Evolutionary conservation across 2,888 invertebrate genomes (phyloP), one percentile per base, ranked within the genome.

Genomic region (Oscheius sp.): DNA sequence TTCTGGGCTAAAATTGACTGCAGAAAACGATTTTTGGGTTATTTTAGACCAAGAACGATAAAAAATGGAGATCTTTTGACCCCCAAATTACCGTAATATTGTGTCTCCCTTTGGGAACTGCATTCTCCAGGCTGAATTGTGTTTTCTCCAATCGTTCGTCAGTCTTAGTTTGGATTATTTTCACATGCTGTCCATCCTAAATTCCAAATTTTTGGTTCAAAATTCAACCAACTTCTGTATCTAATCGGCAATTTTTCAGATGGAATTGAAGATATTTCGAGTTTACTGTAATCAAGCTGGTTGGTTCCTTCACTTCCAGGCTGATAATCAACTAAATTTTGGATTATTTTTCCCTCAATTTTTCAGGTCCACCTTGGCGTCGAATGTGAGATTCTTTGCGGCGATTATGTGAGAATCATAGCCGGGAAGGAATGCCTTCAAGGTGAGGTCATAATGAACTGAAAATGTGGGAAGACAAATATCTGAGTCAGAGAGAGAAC

Each of bases 371-470:
- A 55, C 55, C 37, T 42, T 61, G 15, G 45, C 85, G 37, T 83
- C 82, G 50, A 83, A 83, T 4, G 83, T 85, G 20, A 85, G 65
- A 65, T 82, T 82, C 34, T 77, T 77, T 8, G 72, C 69, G 2
- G 31, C 53, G n/a, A 68, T 71, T 8, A 72, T 48, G 45, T 68
- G 55, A 12, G 74, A 71, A 2, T 72, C 82, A 64, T 81, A 84
- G 12, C 85, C 85, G 2, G 85, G 85, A 12, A 85, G 73, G 70
- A 82, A 83, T 15, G 81, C 73, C 61, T 83, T 84, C 65, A 84
- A 53, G 0, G 73, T 75, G 37, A 84, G 68, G 39, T 83, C 78
- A 65, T 84, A 84, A 71, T 74, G 77, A 20, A 15, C 69, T 69
- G 17, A 68, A 61, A 29, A 17, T n/a, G 6, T 12, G 42, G n/a